Percentiles rank a stretch among this genome's conserved stretches.
phyloP scores from a whole-genome alignment of 2,888 invertebrate genomes.

The Amblyjoppa proteus region DNA sequence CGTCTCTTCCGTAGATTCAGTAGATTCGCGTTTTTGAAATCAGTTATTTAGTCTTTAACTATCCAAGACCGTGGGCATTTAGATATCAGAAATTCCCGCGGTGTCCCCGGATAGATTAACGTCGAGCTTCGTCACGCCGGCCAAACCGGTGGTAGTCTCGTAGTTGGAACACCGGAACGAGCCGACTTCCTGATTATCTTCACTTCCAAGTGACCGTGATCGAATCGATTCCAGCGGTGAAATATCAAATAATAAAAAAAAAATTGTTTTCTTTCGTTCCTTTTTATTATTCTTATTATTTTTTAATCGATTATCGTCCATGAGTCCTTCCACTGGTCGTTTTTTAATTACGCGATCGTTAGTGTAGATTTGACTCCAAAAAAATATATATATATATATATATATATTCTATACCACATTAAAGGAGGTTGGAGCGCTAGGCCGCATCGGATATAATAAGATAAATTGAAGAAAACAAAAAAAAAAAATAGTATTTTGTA shows the following conservation, averaged over 20 bases:
- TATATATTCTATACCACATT: conserved; percentile 1
- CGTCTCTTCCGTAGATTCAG: background rate
- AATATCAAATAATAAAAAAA: conserved; percentile 1
- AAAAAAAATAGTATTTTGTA: background rate
- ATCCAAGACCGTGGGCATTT: conserved; percentile 16
- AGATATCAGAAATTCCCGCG: background rate
- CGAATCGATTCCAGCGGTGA: conserved; percentile 15
- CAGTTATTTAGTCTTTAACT: conserved; percentile 5
- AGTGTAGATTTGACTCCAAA: conserved; percentile 11
- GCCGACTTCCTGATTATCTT: conserved; percentile 29
- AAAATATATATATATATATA: background rate
- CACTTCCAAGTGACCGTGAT: conserved; percentile 33
- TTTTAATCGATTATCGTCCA: conserved; percentile 19
- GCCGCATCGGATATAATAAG: background rate
- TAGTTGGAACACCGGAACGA: background rate
- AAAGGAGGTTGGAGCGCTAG: background rate
- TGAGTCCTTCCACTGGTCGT: conserved; percentile 30
- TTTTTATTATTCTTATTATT: background rate
- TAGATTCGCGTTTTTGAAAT: background rate
- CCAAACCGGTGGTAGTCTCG: conserved; percentile 13
- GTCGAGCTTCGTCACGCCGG: conserved; percentile 20
- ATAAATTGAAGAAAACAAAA: background rate
- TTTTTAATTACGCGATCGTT: background rate
- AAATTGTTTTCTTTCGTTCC: background rate
- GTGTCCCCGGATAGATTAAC: conserved; percentile 32